Base-by-base conservation (phyloP, 2,113 vertebrate genomes). In the Anthoscopus minutus region DNA sequence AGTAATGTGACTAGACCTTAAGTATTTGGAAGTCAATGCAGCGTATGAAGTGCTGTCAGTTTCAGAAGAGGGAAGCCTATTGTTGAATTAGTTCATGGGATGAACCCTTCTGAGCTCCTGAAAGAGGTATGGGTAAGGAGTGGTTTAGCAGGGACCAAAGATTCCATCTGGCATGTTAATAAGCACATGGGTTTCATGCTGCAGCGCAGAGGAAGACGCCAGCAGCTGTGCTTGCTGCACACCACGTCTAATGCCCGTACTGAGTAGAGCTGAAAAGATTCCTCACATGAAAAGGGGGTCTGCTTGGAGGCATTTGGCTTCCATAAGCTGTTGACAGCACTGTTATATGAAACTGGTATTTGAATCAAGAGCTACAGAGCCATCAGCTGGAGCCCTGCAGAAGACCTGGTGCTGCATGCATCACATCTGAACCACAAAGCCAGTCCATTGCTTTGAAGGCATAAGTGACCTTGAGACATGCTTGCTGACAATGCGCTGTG, bases 1-100 rank as follows among this genome's bases (percentile, higher is more conserved):
- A 20, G 3, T 27, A 35, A 85, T 0, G 0, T 35, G 51, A 58
- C 21, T 11, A 33, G 40, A 67, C 20, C 4, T 1, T 19, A 30
- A 40, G 16, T 33, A 45, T 80, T 18, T 14, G 9, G 33, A 74
- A 71, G 27, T 50, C 67, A 17, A 25, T 37, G 44, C 37, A 86
- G 56, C n/a, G 4, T 24, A 28, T 51, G 74, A 87, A 57, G 25
- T 22, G 13, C 64, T 51, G 35, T 24, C 11, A 3, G 17, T 82
- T 76, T 23, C 45, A 77, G n/a, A 77, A 78, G 35, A 12, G 27
- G 20, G 47, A 30, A 62, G 30, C 31, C 21, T 27, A 1, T 18
- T 47, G 33, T 42, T 47, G 24, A 37, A 13, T 44, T 65, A 47
- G 28, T 28, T 53, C 17, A 57, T 65, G 51, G 24, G 31, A 30